A percentile compares a stretch with the other conserved stretches of the same genome.
Conservation (phyloP, 2,113 vertebrate genomes). For the Oxyruncus cristatus region DNA sequence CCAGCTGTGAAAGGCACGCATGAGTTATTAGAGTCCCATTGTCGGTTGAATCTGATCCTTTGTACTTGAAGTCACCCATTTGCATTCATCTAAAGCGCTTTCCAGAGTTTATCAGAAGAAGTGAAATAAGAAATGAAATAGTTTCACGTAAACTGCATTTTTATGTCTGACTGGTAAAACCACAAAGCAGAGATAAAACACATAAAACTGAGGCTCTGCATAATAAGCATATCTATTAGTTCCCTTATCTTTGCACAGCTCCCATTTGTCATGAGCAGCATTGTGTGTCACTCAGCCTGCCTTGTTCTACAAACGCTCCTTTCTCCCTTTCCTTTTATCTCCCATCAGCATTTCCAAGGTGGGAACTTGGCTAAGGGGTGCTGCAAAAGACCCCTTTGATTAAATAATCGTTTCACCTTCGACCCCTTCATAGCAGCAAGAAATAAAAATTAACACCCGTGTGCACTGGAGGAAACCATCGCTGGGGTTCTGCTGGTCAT, state of each 20-base stretch:
- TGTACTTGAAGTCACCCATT: slow-evolving; percentile 21
- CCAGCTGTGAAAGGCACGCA: background rate
- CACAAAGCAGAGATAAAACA: slow-evolving; percentile 45
- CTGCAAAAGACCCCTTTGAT: background rate
- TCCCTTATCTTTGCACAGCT: slow-evolving; percentile 32
- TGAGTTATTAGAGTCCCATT: background rate
- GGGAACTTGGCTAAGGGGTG: background rate
- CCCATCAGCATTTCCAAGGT: background rate
- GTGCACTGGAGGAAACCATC: background rate
- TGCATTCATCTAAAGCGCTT: slow-evolving; percentile 44
- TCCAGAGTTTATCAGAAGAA: background rate
- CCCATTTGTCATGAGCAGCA: slow-evolving; percentile 35
- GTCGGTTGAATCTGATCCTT: background rate
- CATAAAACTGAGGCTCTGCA: slow-evolving; percentile 18
- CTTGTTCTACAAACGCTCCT: slow-evolving; percentile 29
- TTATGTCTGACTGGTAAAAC: slow-evolving; percentile 26
- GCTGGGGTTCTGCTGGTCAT: background rate
- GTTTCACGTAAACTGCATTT: slow-evolving; percentile 16
- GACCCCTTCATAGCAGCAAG: background rate
- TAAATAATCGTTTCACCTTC: background rate
- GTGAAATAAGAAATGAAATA: slow-evolving; percentile 47
- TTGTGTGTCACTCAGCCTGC: slow-evolving; percentile 33
- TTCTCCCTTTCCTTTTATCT: background rate
- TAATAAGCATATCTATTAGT: slow-evolving; percentile 17
- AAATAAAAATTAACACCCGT: accelerated